Evolutionary conservation across 2,797 vertebrate species (phyloP).

Genomic region (Sciaenops ocellatus): DNA sequence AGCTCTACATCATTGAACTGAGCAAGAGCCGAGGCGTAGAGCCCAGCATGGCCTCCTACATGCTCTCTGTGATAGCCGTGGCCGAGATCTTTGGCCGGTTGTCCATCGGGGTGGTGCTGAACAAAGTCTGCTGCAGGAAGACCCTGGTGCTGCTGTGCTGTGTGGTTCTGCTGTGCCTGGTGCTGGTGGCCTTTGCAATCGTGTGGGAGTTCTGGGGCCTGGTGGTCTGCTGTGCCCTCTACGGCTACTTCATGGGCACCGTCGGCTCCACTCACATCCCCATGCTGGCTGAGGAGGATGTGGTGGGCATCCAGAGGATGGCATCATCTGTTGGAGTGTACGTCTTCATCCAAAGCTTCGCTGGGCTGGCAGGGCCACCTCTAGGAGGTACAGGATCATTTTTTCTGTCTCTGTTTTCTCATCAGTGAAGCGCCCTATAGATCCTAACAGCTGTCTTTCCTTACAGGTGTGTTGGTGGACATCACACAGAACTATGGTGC

Average conservation of each 20-base stretch:
- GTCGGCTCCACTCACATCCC: constrained; percentile 94
- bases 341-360: constrained; percentile 93
- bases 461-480: constrained; percentile 92
- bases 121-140: constrained; percentile 86
- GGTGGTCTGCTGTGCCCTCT: constrained; percentile 89
- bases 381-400: constrained; percentile 88
- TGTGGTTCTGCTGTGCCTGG: constrained; percentile 85
- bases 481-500: constrained; percentile 90
- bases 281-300: constrained; percentile 94
- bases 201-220: constrained; percentile 92
- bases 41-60: constrained; percentile 86
- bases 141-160: constrained; percentile 91
- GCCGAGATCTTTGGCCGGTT: constrained; percentile 91
- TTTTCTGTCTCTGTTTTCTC: background rate
- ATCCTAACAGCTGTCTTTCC: constrained; percentile 26
- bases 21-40: constrained; percentile 89
- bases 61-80: constrained; percentile 92
- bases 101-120: constrained; percentile 89
- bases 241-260: constrained; percentile 92
- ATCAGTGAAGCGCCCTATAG: background rate
- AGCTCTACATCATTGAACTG: constrained; percentile 93
- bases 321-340: constrained; percentile 93
- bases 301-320: constrained; percentile 93
- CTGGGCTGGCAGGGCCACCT: constrained; percentile 94
- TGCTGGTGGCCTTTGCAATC: constrained; percentile 90